Evolutionary conservation across 2,888 invertebrate species (phyloP).

Genomic region (Caenorhabditis wallacei): DNA sequence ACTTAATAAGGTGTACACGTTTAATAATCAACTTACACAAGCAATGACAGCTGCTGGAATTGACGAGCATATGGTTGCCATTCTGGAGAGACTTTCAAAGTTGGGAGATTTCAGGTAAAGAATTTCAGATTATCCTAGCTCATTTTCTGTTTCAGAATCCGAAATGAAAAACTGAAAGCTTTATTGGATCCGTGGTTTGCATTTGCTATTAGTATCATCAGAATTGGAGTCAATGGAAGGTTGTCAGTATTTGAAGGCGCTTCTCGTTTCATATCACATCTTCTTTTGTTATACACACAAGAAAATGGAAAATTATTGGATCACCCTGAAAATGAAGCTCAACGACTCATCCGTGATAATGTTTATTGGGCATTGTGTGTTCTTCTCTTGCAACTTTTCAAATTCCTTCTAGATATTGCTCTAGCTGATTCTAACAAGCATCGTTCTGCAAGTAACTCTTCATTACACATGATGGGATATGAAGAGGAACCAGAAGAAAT

Average conservation of each 20-base stretch:
- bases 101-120: slow-evolving; percentile 40
- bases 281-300: slow-evolving; percentile 39
- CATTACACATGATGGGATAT: slow-evolving; percentile 33
- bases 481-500: slow-evolving; percentile 49
- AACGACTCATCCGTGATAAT: slow-evolving; percentile 40
- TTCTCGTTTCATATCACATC: slow-evolving; percentile 17
- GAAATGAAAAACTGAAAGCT: slow-evolving; percentile 43
- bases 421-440: slow-evolving; percentile 54
- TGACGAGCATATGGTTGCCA: slow-evolving; percentile 66
- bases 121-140: neutral
- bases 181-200: slow-evolving; percentile 48
- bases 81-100: slow-evolving; percentile 35
- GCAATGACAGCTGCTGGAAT: slow-evolving; percentile 79
- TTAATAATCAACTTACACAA: slow-evolving; percentile 76
- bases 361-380: slow-evolving; percentile 44
- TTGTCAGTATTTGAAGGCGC: slow-evolving; percentile 38
- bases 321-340: slow-evolving; percentile 33
- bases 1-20: slow-evolving; percentile 78
- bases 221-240: slow-evolving; percentile 37
- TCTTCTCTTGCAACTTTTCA: slow-evolving; percentile 37
- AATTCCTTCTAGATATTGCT: slow-evolving; percentile 44
- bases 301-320: slow-evolving; percentile 50
- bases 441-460: slow-evolving; percentile 58
- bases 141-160: slow-evolving; percentile 23
- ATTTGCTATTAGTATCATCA: slow-evolving; percentile 53